Conservation (phyloP, 2,888 invertebrate species). For the Sphaerophoria taeniata region DNA sequence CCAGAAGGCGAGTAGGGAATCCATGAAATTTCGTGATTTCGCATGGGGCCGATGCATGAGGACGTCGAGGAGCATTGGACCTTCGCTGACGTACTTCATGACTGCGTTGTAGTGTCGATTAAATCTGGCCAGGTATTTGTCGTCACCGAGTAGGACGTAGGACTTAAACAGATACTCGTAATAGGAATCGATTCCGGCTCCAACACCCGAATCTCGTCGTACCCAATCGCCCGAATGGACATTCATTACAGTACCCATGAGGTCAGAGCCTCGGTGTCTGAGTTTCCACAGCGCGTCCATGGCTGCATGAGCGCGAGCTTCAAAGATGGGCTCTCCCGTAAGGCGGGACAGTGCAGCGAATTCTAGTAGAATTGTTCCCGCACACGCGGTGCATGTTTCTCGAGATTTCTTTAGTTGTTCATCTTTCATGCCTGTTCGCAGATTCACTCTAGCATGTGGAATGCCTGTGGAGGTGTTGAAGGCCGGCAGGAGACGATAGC, state of each 20-base stretch:
- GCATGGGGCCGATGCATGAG: constrained; percentile 97
- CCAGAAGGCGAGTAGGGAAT: constrained; percentile 98
- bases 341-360: constrained; percentile 97
- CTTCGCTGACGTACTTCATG: constrained; percentile 97
- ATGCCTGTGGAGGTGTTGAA: constrained; percentile 99
- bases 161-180: constrained; percentile 99
- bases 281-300: constrained; percentile 99
- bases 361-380: constrained; percentile 98
- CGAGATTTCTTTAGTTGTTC: constrained; percentile 89
- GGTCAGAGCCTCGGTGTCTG: constrained; percentile 92
- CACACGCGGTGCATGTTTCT: constrained; percentile 99
- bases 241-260: constrained; percentile 98
- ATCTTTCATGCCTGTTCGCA: constrained; percentile 91
- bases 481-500: constrained; percentile 96
- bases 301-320: constrained; percentile 96
- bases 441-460: constrained; percentile 97
- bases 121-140: constrained; percentile 96
- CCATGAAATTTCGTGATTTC: constrained; percentile 98
- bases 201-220: constrained; percentile 97
- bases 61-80: constrained; percentile 97
- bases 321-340: constrained; percentile 94
- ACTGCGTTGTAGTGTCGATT: constrained; percentile 97
- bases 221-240: constrained; percentile 99
- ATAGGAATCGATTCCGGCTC: constrained; percentile 99
- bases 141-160: constrained; percentile 96